Base-by-base conservation (phyloP, 1,140 invertebrate species). In the Penaeus chinensis region DNA sequence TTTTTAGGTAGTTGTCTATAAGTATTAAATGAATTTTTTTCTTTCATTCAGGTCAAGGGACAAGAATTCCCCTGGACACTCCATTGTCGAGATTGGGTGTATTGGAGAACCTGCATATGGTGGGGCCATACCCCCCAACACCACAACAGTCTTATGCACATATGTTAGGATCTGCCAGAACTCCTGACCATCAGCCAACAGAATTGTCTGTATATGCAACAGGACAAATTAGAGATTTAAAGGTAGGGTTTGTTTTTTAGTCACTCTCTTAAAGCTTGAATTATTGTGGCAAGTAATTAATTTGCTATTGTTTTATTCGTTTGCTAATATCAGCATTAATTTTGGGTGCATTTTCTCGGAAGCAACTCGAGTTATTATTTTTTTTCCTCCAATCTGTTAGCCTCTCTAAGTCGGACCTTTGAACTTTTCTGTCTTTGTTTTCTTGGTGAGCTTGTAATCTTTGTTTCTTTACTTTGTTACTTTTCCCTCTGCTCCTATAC, bases 71-170 rank as follows among this genome's bases (percentile, higher is more conserved):
- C 18, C 65, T 89, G 42, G 83, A 89, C 32, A 79, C 77, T 24
- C 88, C 88, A 37, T 79, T 89, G 2, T 89, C 66, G 24, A 83
- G 88, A 20, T 79, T 89, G 4, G 88, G 88, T 27, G 88, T 89
- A 24, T 62, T 89, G 27, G 88, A 89, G 22, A 89, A 89, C 69
- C 71, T 85, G 27, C 88, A 89, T 66, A 89, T 89, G 82, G 83
- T 84, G 11, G 88, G 88, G 18, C 88, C 82, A 16, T 89, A 89
- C 71, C 82, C 88, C 32, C 88, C 88, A 47, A 84, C 83, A 62
- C 82, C 76, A 18, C 82, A 85, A 19, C 79, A 84, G 61, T 89
- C 83, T n/a, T 89, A 89, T 89, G 88, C 82, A 54, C 88, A 89
- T 61, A 84, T 89, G 79, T 77, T 89, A 78, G 79, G 88, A 22